These are phyloP conservation scores for Halcyon smyrnensis DNA, from an alignment of 2,797 vertebrate genomes.

Conservation along the genomic window DNA sequence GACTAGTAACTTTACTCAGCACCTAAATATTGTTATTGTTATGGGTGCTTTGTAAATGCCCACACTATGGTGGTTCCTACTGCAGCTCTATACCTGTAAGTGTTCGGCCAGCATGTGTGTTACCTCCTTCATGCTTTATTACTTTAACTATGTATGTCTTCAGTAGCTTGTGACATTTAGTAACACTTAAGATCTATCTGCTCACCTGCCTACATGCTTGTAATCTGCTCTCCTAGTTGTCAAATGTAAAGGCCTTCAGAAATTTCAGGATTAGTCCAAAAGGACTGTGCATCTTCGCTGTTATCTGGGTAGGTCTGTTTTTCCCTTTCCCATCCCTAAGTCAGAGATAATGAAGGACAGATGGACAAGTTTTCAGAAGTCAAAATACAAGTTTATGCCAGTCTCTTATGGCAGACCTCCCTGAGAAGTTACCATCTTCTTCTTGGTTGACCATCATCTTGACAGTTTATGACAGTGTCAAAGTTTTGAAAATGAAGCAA, in stretches of 20 bases:
- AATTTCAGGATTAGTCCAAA: background rate
- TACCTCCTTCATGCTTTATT: background rate
- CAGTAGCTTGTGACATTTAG: background rate
- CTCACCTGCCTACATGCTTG: background rate
- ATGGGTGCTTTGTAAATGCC: background rate
- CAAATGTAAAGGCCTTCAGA: background rate
- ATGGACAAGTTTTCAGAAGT: background rate
- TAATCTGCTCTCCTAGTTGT: background rate
- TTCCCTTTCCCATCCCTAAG: background rate
- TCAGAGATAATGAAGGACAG: background rate
- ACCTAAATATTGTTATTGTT: background rate
- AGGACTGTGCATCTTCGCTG: background rate
- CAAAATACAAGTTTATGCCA: background rate
- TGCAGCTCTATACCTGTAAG: background rate
- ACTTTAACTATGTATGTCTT: background rate
- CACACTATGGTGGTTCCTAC: background rate
- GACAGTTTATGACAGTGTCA: background rate
- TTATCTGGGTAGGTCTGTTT: background rate
- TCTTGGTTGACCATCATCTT: background rate
- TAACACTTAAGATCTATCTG: background rate
- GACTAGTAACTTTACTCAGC: background rate
- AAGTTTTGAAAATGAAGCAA: background rate
- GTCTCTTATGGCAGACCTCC: background rate
- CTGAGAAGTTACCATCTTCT: background rate
- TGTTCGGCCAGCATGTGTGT: too few relatives aligned